These are phyloP conservation scores for Nomada fucata DNA, from an alignment of 2,888 invertebrate species.

Conservation along the genomic window DNA sequence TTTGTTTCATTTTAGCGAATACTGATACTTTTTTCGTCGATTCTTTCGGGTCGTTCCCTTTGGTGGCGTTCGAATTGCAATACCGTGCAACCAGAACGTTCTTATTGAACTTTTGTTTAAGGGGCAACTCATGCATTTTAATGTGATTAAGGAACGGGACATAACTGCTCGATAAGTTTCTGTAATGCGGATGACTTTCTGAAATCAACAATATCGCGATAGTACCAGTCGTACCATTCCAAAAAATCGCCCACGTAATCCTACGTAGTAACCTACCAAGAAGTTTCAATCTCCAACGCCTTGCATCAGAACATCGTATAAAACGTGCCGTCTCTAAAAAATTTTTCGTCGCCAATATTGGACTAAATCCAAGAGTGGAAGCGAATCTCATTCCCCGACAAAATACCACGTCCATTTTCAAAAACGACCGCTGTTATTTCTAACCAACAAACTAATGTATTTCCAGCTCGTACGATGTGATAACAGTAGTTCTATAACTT, in stretches of 20 bases:
- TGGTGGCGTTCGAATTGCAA: slow-evolving; percentile 30
- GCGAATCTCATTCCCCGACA: slow-evolving; percentile 64
- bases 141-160: slow-evolving; percentile 41
- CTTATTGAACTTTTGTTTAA: slow-evolving; percentile 28
- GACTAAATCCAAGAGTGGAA: slow-evolving; percentile 54
- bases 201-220: slow-evolving; percentile 40
- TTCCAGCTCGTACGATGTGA: not conserved
- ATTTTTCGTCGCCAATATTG: slow-evolving; percentile 48
- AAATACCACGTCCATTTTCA: slow-evolving; percentile 73
- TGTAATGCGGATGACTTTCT: slow-evolving; percentile 57
- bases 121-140: slow-evolving; percentile 24
- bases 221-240: not conserved
- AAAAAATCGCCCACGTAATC: not conserved
- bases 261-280: slow-evolving; percentile 59
- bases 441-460: slow-evolving; percentile 61
- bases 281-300: slow-evolving; percentile 51
- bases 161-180: slow-evolving; percentile 50
- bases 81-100: slow-evolving; percentile 42
- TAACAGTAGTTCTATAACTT: not conserved
- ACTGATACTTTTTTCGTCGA: slow-evolving; percentile 86
- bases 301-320: slow-evolving; percentile 61
- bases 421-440: slow-evolving; percentile 54
- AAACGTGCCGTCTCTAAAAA: slow-evolving; percentile 55
- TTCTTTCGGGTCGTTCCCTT: not conserved
- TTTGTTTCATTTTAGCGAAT: slow-evolving; percentile 93